phyloP scores from a whole-genome alignment of 2,888 invertebrate genomes.

The Dendrolimus pini region DNA sequence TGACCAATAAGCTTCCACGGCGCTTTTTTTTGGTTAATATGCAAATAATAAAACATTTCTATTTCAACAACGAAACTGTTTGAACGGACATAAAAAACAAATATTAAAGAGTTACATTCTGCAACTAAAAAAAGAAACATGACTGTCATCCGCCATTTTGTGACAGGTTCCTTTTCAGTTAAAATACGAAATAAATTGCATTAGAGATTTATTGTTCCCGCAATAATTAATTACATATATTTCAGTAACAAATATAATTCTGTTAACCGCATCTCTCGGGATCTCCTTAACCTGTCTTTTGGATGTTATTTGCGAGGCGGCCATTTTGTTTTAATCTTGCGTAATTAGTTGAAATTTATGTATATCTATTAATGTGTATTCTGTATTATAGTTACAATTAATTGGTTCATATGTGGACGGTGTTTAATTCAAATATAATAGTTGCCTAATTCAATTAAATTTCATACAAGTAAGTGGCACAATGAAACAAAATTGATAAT shows the following conservation, averaged over 20 bases:
- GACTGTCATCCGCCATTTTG: constrained; percentile 7
- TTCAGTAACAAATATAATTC: constrained; percentile 63
- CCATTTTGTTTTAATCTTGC: constrained; percentile 69
- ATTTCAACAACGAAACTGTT: background rate
- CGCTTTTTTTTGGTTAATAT: no score
- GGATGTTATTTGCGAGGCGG: constrained; percentile 67
- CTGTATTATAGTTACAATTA: background rate
- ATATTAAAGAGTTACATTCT: background rate
- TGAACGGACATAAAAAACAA: background rate
- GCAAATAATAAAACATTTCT: background rate
- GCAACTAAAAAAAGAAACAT: background rate
- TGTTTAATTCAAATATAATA: no score
- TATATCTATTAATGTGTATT: constrained; percentile 48
- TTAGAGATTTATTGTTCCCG: constrained; percentile 63
- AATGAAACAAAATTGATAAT: no score
- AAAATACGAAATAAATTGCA: constrained; percentile 68
- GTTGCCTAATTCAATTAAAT: no score
- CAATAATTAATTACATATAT: constrained; percentile 66
- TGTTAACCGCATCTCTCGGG: constrained; percentile 66
- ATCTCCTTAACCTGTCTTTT: constrained; percentile 70
- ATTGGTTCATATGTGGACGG: background rate
- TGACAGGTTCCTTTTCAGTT: constrained; percentile 19
- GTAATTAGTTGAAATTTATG: constrained; percentile 74
- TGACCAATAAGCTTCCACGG: no score
- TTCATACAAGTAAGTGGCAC: no score